Conservation (phyloP, 2,113 vertebrate genomes). For the Ammodytes dubius region DNA sequence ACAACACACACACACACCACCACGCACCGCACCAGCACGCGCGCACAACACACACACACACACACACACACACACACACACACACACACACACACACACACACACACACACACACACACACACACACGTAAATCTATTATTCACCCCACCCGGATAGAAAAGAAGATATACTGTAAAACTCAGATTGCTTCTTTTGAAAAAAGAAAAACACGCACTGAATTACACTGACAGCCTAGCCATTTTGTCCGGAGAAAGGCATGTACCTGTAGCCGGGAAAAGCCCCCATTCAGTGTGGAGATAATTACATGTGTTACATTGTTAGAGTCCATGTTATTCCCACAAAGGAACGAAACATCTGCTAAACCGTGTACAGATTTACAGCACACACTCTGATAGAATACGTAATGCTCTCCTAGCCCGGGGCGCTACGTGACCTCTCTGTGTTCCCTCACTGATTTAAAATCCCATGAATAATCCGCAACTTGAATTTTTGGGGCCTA, state of each 20-base stretch:
- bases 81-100: constrained; percentile 25
- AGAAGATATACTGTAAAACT: constrained; percentile 14
- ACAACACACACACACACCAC: constrained; percentile 37
- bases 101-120: constrained; percentile 37
- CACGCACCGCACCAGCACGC: constrained; percentile 25
- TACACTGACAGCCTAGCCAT: constrained; percentile 41
- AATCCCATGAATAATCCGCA: constrained; percentile 22
- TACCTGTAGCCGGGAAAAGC: not conserved
- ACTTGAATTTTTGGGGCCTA: constrained; percentile 10
- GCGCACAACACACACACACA: constrained; percentile 14
- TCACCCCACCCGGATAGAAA: not conserved
- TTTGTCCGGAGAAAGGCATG: constrained; percentile 20
- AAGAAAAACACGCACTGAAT: not conserved
- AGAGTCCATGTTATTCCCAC: constrained; percentile 1
- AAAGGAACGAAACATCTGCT: constrained; percentile 37
- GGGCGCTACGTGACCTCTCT: constrained; percentile 21
- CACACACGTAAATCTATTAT: constrained; percentile 14
- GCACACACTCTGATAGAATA: constrained; percentile 24
- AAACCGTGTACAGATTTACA: constrained; percentile 15
- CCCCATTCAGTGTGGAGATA: constrained; percentile 19
- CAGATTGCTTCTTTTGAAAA: constrained; percentile 28
- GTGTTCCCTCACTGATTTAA: constrained; percentile 21
- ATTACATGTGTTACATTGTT: constrained; percentile 19
- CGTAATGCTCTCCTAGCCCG: constrained; percentile 7
- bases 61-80: constrained; percentile 36